Evolutionary conservation across 2,113 vertebrate genomes (phyloP).

Genomic region (Periophthalmus modestus): DNA sequence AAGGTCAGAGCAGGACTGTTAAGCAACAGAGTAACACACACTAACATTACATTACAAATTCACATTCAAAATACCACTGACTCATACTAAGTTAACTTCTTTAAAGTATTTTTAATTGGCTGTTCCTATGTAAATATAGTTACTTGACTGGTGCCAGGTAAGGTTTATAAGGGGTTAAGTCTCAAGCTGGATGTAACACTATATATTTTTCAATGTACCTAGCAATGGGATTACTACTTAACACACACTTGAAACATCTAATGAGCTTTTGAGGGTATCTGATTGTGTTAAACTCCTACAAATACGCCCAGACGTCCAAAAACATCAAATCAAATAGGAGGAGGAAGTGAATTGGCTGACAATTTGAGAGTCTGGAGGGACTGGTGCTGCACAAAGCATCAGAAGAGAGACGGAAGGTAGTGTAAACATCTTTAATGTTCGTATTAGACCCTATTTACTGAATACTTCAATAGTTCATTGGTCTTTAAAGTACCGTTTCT

Average conservation of each 20-base stretch:
- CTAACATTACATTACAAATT: conserved; percentile 20
- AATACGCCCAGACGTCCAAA: not conserved
- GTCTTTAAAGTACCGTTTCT: not conserved
- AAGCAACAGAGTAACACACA: conserved; percentile 47
- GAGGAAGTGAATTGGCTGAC: not conserved
- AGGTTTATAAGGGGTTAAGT: too few species aligned
- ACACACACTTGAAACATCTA: not conserved
- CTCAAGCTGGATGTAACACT: too few species aligned
- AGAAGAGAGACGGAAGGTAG: conserved; percentile 1
- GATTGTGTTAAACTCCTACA: not conserved
- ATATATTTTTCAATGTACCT: too few species aligned
- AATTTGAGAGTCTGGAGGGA: conserved; percentile 2
- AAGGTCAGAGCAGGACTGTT: conserved; percentile 50
- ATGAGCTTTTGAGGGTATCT: not conserved
- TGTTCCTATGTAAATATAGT: not conserved
- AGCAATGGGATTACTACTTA: not conserved
- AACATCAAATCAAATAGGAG: not conserved
- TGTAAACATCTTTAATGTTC: conserved; percentile 4
- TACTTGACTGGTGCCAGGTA: too few species aligned
- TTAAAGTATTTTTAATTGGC: too few species aligned
- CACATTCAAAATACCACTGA: not conserved
- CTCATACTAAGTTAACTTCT: too few species aligned
- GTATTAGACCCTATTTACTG: conserved; percentile 17
- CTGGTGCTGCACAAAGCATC: not conserved
- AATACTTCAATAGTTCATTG: not conserved